phyloP scores from a whole-genome alignment of 2,888 invertebrate genomes.

The Drosophila subquinaria region DNA sequence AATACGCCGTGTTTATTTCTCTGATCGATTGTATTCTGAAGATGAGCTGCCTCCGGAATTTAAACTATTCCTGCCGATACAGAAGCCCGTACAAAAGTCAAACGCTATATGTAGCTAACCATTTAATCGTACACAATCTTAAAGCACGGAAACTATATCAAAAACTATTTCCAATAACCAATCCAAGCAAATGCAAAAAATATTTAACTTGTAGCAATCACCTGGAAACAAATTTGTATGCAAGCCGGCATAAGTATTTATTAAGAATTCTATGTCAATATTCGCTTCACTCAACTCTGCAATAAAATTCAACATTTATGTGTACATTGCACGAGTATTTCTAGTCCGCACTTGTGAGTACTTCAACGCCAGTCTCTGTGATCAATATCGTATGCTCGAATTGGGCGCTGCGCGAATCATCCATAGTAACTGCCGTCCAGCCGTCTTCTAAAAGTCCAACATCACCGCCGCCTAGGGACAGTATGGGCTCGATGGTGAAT shows the following conservation, averaged over 20 bases:
- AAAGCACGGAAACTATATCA: conserved; percentile 11
- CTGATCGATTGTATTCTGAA: conserved; percentile 95
- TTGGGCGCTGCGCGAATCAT: conserved; percentile 94
- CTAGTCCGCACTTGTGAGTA: conserved; percentile 88
- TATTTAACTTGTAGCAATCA: conserved; percentile 25
- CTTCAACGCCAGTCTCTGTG: conserved; percentile 91
- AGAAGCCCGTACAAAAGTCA: conserved; percentile 87
- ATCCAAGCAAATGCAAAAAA: conserved; percentile 12
- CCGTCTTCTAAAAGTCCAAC: conserved; percentile 92
- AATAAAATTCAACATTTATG: conserved; percentile 49
- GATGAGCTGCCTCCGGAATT: conserved; percentile 98
- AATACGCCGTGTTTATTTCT: conserved; percentile 96
- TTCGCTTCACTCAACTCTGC: conserved; percentile 23
- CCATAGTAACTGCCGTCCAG: conserved; percentile 96
- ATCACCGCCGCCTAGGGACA: conserved; percentile 90
- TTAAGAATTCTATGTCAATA: conserved; percentile 38
- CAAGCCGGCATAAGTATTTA: conserved; percentile 47
- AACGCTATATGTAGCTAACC: conserved; percentile 77
- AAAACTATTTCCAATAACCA: conserved; percentile 16
- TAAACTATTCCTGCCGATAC: conserved; percentile 97
- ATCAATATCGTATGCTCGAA: conserved; percentile 96
- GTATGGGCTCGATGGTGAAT: conserved; percentile 96
- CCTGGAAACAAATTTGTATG: conserved; percentile 40
- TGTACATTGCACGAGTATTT: not conserved
- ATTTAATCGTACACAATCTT: conserved; percentile 12